Evolutionary conservation across 2,888 invertebrate species (phyloP).

Genomic region (Zeuzera pyrina): DNA sequence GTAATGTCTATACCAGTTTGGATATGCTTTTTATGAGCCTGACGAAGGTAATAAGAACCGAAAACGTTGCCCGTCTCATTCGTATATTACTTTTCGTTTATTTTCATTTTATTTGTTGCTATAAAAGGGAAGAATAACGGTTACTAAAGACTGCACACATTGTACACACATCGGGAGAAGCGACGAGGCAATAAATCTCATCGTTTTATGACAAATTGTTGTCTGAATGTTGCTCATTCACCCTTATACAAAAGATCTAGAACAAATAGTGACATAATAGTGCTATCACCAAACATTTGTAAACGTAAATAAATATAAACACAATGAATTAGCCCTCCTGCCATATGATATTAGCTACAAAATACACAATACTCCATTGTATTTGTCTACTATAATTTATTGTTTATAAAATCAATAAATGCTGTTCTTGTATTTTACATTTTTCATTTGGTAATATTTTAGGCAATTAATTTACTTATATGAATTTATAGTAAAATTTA

Average conservation of each 20-base stretch:
- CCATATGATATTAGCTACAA: conserved; percentile 45
- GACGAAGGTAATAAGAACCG: neutral
- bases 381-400: conserved; percentile 51
- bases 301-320: conserved; percentile 56
- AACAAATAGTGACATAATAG: conserved; percentile 65
- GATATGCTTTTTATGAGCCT: neutral
- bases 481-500: no score
- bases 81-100: conserved; percentile 44
- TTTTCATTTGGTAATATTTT: no score
- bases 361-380: conserved; percentile 52
- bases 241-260: conserved; percentile 60
- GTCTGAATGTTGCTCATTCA: conserved; percentile 41
- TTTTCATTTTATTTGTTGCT: conserved; percentile 61
- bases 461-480: no score
- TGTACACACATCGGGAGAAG: conserved; percentile 42
- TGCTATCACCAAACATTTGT: conserved; percentile 50
- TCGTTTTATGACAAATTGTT: conserved; percentile 73
- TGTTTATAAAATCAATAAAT: no score
- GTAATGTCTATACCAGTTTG: no score
- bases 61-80: neutral
- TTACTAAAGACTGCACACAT: conserved; percentile 45
- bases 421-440: no score
- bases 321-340: conserved; percentile 45
- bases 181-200: conserved; percentile 62
- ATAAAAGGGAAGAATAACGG: conserved; percentile 67